Evolutionary conservation across 2,797 vertebrate species (phyloP).

Genomic region (Dipus sagitta): DNA sequence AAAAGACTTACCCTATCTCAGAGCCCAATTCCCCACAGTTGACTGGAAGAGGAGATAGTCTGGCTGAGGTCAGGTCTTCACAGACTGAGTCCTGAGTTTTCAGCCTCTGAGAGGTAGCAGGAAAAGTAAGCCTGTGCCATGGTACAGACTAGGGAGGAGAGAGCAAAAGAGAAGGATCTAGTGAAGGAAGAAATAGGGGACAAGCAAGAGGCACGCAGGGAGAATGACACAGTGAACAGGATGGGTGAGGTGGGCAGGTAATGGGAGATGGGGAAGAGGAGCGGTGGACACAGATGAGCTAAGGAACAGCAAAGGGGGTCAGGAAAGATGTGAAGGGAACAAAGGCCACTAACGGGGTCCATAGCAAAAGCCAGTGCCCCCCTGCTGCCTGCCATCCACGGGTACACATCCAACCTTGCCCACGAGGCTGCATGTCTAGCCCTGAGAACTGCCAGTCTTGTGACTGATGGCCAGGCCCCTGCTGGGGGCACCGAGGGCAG

Average conservation of each 20-base stretch:
- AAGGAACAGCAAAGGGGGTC: background rate
- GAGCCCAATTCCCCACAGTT: background rate
- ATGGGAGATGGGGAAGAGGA: background rate
- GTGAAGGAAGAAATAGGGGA: background rate
- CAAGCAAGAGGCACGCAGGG: background rate
- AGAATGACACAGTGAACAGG: background rate
- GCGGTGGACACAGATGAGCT: background rate
- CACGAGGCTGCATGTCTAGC: constrained; percentile 39
- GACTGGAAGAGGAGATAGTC: background rate
- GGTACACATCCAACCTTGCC: constrained; percentile 8
- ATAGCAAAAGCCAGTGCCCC: background rate
- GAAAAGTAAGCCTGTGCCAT: background rate
- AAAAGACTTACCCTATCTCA: background rate
- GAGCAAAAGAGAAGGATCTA: background rate
- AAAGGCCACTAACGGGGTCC: background rate
- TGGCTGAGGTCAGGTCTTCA: background rate
- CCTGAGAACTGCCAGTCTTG: constrained; percentile 49
- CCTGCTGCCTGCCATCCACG: constrained; percentile 22
- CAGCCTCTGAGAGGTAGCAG: background rate
- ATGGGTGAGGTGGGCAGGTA: background rate
- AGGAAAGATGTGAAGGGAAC: background rate
- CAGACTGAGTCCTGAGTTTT: constrained; percentile 8
- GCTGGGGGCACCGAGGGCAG: constrained; percentile 53
- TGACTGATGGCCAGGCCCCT: constrained; percentile 72
- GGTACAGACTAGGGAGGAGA: background rate